A percentile compares a stretch with the other conserved stretches of the same genome.
Evolutionary conservation across 2,888 invertebrate species (phyloP).

Genomic region (Leptura quadrifasciata): DNA sequence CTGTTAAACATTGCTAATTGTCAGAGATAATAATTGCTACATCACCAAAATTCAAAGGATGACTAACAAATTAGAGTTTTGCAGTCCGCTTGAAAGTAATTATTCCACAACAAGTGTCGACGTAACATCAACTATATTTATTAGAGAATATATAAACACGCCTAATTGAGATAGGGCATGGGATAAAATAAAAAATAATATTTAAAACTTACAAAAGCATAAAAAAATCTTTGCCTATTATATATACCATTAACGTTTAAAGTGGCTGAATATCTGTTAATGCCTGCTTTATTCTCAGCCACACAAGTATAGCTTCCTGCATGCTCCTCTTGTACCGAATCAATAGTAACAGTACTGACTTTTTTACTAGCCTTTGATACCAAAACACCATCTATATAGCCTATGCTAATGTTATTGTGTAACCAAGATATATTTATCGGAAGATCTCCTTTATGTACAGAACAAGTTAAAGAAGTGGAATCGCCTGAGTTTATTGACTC

Average conservation of each 20-base stretch:
- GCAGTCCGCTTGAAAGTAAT: no score
- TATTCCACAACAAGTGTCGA: no score
- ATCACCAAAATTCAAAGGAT: constrained; percentile 74
- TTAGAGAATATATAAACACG: no score
- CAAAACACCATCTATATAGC: constrained; percentile 67
- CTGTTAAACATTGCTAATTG: no score
- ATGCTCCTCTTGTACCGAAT: constrained; percentile 82
- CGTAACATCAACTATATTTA: no score
- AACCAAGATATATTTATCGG: constrained; percentile 85
- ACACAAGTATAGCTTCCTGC: constrained; percentile 86
- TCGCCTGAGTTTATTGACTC: constrained; percentile 83
- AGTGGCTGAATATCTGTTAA: constrained; percentile 74
- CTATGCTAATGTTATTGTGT: constrained; percentile 79
- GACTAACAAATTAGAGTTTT: constrained; percentile 70
- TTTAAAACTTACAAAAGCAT: background rate
- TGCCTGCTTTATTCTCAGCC: constrained; percentile 78
- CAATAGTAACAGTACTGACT: constrained; percentile 80
- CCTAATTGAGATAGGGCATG: background rate
- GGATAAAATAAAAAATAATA: background rate
- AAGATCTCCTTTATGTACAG: constrained; percentile 83
- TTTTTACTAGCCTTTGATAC: constrained; percentile 75
- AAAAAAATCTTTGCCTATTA: background rate
- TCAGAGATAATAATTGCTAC: constrained; percentile 78
- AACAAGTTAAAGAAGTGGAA: constrained; percentile 81
- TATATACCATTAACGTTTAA: constrained; percentile 76